These are phyloP conservation scores for Toxonevra muliebris DNA, from an alignment of 2,888 invertebrate species.

Conservation along the genomic window DNA sequence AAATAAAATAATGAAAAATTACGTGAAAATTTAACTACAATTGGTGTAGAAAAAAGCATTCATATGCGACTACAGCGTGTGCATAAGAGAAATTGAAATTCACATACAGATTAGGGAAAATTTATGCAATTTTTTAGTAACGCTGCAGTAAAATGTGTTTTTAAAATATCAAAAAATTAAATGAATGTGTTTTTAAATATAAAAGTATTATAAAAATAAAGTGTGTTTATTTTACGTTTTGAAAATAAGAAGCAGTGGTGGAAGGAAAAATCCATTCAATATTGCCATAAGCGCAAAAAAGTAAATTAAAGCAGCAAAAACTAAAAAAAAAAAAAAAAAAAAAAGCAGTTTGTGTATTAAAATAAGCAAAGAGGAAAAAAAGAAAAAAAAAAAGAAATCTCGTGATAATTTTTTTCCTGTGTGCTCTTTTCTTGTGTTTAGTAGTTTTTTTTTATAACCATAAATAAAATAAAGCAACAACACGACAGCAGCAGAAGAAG, in stretches of 20 bases:
- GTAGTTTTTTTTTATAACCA: conserved; percentile 1
- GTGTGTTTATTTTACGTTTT: too few species aligned
- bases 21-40: background rate
- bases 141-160: background rate
- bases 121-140: background rate
- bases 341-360: too few species aligned
- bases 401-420: conserved; percentile 14
- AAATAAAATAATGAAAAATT: background rate
- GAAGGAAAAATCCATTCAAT: too few species aligned
- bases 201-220: too few species aligned
- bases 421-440: background rate
- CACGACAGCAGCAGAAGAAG: conserved; percentile 10
- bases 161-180: too few species aligned
- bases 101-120: too few species aligned
- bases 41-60: background rate
- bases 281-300: too few species aligned
- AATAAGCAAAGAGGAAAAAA: background rate
- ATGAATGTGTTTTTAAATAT: too few species aligned
- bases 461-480: conserved; percentile 14
- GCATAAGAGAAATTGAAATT: too few species aligned
- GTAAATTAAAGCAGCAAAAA: too few species aligned
- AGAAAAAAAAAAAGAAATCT: conserved; percentile 5
- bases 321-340: too few species aligned
- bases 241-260: too few species aligned
- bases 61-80: background rate